phyloP scores from a whole-genome alignment of 2,888 invertebrate species.

The Drosophila seclusa region DNA sequence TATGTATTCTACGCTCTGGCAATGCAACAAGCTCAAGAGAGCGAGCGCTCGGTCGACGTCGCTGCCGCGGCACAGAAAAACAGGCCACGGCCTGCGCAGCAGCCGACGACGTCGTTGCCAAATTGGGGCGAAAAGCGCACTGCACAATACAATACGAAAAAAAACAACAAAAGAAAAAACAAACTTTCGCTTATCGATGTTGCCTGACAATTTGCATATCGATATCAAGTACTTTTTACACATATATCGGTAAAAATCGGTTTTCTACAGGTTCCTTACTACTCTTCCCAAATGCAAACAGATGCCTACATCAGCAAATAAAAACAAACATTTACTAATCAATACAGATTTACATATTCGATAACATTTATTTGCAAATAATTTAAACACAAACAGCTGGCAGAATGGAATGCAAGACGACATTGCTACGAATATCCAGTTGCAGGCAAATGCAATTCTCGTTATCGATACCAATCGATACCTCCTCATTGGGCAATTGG shows the following conservation, averaged over 20 bases:
- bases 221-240: constrained; percentile 20
- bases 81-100: constrained; percentile 68
- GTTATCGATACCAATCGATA: constrained; percentile 91
- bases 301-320: too few species aligned
- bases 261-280: not conserved
- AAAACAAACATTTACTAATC: not conserved
- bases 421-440: constrained; percentile 90
- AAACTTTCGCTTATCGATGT: constrained; percentile 65
- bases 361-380: constrained; percentile 31
- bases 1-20: constrained; percentile 10
- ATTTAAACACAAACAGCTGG: constrained; percentile 87
- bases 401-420: constrained; percentile 92
- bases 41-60: constrained; percentile 27
- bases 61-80: constrained; percentile 46
- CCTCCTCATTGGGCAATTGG: constrained; percentile 89
- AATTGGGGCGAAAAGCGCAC: constrained; percentile 63
- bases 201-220: constrained; percentile 37
- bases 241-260: not conserved
- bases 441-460: constrained; percentile 91
- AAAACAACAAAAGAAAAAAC: constrained; percentile 19
- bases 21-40: constrained; percentile 54
- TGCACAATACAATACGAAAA: constrained; percentile 21
- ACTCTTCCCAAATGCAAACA: not conserved
- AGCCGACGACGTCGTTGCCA: constrained; percentile 44
- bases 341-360: not conserved